Base-by-base conservation (phyloP, 2,113 vertebrate genomes). In the Elephantulus edwardii region DNA sequence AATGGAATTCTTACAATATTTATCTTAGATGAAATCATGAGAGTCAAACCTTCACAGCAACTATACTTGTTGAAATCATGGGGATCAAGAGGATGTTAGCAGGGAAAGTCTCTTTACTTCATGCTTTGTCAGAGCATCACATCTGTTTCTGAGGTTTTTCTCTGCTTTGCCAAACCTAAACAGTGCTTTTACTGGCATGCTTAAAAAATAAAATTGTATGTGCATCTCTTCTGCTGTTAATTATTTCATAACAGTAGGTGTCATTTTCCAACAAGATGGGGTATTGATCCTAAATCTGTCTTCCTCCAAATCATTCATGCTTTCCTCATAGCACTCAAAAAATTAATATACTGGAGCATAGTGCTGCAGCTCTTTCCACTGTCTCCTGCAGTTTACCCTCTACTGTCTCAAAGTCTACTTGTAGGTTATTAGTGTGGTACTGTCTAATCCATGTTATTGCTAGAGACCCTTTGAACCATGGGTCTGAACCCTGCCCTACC, bases 151-250 rank as follows among this genome's bases (percentile, higher is more conserved):
- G 30, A 38, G 6, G n/a, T 74, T 46, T 88, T 19, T 75, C 30
- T 93, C 88, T 90, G 50, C 38, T 68, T 90, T 82, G 38, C 58
- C 74, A 91, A 74, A 90, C 24, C 26, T 74, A 66, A 88, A 19
- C 44, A 30, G 44, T 90, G 50, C 9, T 35, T 64, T 91, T 40
- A 26, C 76, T 89, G 72, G 42, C 76, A 22, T 89, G 44, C 60
- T 44, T 62, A 83, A 92, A 64, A 82, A 91, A 52, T 56, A 52
- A 72, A 86, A 42, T 42, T n/a, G 13, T 75, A 44, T 26, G 70
- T 86, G 7, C 0, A 6, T 81, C 75, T 79, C 33, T 82, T 82
- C 64, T 90, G 44, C 64, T 85, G 14, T 8, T 72, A 42, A 10
- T 68, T 82, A 26, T 58, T n/a, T 48, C 16, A 70, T 1, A 85